Percentiles rank a stretch among this genome's conserved stretches.
phyloP scores from a whole-genome alignment of 2,797 vertebrate species.

The Arnoldichthys spilopterus region DNA sequence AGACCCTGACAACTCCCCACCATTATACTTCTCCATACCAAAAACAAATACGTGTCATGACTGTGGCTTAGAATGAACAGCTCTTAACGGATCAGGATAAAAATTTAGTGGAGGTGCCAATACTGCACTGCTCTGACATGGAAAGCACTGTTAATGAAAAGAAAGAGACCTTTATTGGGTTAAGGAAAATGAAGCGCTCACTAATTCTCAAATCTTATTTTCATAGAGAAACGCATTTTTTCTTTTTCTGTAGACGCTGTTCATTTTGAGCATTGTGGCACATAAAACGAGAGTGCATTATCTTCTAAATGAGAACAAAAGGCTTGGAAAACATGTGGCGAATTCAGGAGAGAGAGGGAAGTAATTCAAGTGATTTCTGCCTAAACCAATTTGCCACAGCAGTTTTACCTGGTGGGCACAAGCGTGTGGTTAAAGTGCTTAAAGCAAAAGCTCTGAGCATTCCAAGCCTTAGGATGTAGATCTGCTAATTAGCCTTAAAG shows the following conservation, averaged over 20 bases:
- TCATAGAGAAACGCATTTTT: conserved; percentile 18
- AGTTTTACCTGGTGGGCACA: conserved; percentile 50
- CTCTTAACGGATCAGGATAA: not conserved
- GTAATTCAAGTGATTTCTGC: conserved; percentile 54
- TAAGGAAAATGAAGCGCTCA: conserved; percentile 12
- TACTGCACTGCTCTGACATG: not conserved
- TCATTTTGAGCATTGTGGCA: conserved; percentile 33
- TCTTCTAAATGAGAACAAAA: conserved; percentile 46
- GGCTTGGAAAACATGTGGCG: conserved; percentile 20
- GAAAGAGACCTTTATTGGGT: conserved; percentile 24
- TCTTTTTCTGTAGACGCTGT: conserved; percentile 29
- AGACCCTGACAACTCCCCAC: conserved; percentile 45
- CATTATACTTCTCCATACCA: conserved; percentile 12
- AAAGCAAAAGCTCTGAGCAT: conserved; percentile 47
- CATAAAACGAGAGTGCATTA: conserved; percentile 42
- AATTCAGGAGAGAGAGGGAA: conserved; percentile 44
- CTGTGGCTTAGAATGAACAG: not conserved
- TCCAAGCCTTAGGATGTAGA: conserved; percentile 40
- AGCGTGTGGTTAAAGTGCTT: conserved; percentile 47
- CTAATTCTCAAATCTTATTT: conserved; percentile 40
- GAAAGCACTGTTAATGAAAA: conserved; percentile 25
- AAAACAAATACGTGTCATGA: conserved; percentile 9
- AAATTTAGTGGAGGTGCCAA: not conserved
- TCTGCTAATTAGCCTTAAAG: conserved; percentile 50
- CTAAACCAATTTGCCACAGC: conserved; percentile 56